Percentiles rank a stretch among this genome's conserved stretches.
Conservation (phyloP, 37 sponge, comb jelly and placozoan species). For the Cliona cf. orientalis region DNA sequence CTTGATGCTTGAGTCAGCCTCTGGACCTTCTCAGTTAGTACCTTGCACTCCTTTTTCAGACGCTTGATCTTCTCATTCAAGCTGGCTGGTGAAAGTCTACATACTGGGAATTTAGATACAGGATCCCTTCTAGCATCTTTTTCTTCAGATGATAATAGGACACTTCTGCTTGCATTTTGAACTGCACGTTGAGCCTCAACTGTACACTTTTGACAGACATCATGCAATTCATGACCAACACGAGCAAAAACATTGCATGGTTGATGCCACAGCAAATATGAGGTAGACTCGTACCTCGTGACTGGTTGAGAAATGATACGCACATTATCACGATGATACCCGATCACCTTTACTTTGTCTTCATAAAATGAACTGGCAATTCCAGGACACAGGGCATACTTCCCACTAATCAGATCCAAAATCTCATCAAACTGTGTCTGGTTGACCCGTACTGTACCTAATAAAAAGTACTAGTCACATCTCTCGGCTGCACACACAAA, state of each 20-base stretch:
- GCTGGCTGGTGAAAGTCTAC: neutral
- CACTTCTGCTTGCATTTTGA: neutral
- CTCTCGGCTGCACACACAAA: neutral
- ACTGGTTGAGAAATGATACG: neutral
- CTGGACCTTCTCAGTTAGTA: neutral
- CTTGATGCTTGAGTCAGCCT: neutral
- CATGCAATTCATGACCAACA: neutral
- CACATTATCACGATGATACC: neutral
- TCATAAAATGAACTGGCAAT: neutral
- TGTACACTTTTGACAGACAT: neutral
- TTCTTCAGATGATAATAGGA: neutral
- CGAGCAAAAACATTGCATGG: neutral
- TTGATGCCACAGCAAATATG: neutral
- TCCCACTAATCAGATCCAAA: neutral
- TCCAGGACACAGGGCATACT: neutral
- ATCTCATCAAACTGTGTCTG: no score
- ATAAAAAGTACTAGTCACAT: no score
- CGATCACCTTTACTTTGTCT: neutral
- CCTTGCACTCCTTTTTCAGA: neutral
- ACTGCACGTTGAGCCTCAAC: neutral
- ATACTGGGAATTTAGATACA: neutral
- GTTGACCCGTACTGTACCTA: no score
- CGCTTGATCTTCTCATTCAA: neutral
- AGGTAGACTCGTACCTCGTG: neutral
- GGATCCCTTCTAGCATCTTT: neutral